A percentile compares a stretch with the other conserved stretches of the same genome.
Evolutionary conservation across 1,140 invertebrate genomes (phyloP).

Genomic region (Spodoptera frugiperda): DNA sequence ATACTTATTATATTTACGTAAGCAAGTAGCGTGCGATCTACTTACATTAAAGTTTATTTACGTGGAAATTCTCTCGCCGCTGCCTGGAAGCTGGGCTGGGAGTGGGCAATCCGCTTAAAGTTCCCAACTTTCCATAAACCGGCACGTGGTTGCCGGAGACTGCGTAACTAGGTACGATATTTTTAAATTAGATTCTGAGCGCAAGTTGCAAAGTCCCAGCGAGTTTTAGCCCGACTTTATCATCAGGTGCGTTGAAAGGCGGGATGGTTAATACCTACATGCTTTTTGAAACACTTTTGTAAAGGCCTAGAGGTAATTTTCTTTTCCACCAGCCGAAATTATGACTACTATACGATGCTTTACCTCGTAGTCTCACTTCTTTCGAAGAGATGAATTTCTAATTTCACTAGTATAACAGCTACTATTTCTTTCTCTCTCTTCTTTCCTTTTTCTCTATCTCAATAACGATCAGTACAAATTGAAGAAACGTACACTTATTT

Average conservation of each 20-base stretch:
- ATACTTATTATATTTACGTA: neutral
- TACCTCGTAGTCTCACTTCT: too few relatives aligned
- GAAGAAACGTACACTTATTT: conserved; percentile 14
- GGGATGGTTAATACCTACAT: too few relatives aligned
- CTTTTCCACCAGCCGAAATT: too few relatives aligned
- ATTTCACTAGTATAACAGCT: too few relatives aligned
- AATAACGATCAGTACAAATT: conserved; percentile 2
- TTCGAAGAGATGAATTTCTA: too few relatives aligned
- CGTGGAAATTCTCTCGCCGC: conserved; percentile 17
- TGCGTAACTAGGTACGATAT: conserved; percentile 23
- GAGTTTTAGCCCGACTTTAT: neutral
- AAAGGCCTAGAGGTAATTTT: too few relatives aligned
- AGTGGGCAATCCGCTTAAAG: conserved; percentile 34
- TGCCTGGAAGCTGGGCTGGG: neutral
- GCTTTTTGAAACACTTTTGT: too few relatives aligned
- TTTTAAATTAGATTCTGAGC: conserved; percentile 32
- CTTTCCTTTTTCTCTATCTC: too few relatives aligned
- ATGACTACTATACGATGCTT: too few relatives aligned
- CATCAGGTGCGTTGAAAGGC: neutral
- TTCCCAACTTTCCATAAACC: conserved; percentile 29
- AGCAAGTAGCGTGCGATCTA: conserved; percentile 20
- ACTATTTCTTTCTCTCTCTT: too few relatives aligned
- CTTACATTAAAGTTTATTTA: conserved; percentile 40
- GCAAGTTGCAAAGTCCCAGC: neutral
- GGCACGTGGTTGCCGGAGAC: conserved; percentile 5